These are phyloP conservation scores for Uropetala carovei DNA, from an alignment of 2,888 invertebrate species.

Conservation along the genomic window DNA sequence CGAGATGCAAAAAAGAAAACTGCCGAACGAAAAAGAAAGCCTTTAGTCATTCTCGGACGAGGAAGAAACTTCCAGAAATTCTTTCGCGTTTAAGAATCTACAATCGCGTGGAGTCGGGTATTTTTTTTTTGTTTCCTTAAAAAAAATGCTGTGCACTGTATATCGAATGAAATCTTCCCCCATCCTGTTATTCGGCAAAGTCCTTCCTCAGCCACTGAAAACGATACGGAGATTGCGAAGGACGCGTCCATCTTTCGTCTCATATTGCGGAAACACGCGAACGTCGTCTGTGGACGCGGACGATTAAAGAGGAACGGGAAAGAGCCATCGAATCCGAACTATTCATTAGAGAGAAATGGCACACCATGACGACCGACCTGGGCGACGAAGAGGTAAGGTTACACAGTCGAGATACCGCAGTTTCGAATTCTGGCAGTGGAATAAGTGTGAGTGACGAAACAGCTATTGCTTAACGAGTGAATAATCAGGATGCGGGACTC, in stretches of 20 bases:
- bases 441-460: neutral
- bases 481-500: neutral
- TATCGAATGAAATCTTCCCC: neutral
- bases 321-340: neutral
- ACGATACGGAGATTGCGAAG: no score
- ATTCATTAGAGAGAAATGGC: constrained; percentile 14
- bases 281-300: neutral
- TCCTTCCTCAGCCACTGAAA: neutral
- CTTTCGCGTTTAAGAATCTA: no score
- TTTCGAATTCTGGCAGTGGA: neutral
- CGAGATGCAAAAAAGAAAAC: constrained; percentile 1
- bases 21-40: no score
- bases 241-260: neutral
- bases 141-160: neutral
- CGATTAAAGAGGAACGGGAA: neutral
- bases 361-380: neutral
- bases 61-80: no score
- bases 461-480: neutral
- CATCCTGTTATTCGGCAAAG: neutral
- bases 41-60: no score
- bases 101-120: no score
- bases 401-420: constrained; percentile 28
- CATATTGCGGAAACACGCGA: neutral
- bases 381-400: neutral
- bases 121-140: no score